These are phyloP conservation scores for Thrips palmi DNA, from an alignment of 1,140 invertebrate genomes.

Conservation along the genomic window DNA sequence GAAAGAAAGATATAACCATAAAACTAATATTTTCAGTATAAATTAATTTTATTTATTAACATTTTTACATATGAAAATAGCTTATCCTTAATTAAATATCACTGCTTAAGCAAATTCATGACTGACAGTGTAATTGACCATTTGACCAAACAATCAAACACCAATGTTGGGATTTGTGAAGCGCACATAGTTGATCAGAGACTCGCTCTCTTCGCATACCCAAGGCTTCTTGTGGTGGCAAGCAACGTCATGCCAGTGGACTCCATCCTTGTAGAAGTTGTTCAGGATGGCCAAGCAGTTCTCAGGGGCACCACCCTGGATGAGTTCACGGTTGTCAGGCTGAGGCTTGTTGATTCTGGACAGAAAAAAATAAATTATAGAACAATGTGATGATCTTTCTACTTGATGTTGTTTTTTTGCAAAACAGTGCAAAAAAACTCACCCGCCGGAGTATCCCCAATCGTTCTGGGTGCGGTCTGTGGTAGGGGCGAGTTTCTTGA, in stretches of 20 bases:
- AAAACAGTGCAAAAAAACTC: conserved; percentile 11
- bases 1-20: too few species aligned
- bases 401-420: too few species aligned
- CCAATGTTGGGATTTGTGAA: conserved; percentile 61
- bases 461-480: conserved; percentile 56
- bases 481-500: conserved; percentile 58
- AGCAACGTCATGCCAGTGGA: conserved; percentile 85
- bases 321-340: conserved; percentile 74
- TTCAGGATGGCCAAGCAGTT: conserved; percentile 74
- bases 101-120: too few species aligned
- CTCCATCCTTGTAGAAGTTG: conserved; percentile 81
- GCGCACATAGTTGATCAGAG: conserved; percentile 57
- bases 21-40: too few species aligned
- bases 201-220: conserved; percentile 76
- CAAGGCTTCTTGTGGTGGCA: conserved; percentile 81
- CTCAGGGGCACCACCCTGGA: conserved; percentile 64
- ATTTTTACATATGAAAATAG: too few species aligned
- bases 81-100: too few species aligned
- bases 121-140: too few species aligned
- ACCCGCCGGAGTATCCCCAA: conserved; percentile 63
- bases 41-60: too few species aligned
- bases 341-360: conserved; percentile 42
- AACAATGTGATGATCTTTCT: background rate
- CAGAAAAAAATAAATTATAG: conserved; percentile 6
- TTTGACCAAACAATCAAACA: too few species aligned